Conservation (phyloP, 2,797 vertebrate species). For the Bradypodion ventrale region DNA sequence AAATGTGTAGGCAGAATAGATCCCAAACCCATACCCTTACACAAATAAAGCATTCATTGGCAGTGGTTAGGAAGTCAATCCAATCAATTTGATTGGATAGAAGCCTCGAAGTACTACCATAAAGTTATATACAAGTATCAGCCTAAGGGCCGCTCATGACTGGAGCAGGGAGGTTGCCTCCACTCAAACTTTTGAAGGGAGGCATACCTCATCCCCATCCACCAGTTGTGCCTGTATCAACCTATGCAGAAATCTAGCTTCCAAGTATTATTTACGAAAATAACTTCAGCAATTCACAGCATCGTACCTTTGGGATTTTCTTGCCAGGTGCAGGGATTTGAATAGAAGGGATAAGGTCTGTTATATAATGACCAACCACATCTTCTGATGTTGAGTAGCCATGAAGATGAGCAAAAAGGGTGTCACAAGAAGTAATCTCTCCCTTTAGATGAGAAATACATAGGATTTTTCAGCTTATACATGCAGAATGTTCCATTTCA, state of each 20-base stretch:
- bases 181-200: too few species aligned
- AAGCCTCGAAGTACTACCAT: constrained; percentile 4
- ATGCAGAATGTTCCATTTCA: not conserved
- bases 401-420: constrained; percentile 86
- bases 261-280: not conserved
- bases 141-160: too few species aligned
- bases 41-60: not conserved
- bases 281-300: not conserved
- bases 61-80: not conserved
- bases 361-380: constrained; percentile 79
- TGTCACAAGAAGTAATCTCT: constrained; percentile 83
- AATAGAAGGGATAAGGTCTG: constrained; percentile 86
- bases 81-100: not conserved
- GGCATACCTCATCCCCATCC: too few species aligned
- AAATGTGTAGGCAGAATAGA: too few species aligned
- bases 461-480: not conserved
- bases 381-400: constrained; percentile 82
- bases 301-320: constrained; percentile 83
- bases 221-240: not conserved
- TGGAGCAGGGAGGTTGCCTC: too few species aligned
- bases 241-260: not conserved
- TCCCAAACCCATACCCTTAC: too few species aligned
- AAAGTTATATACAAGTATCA: not conserved
- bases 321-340: constrained; percentile 82
- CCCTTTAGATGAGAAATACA: constrained; percentile 76